Evolutionary conservation across 2,113 vertebrate species (phyloP), one percentile per base, ranked within the genome.

Genomic region (Cathartes aura): DNA sequence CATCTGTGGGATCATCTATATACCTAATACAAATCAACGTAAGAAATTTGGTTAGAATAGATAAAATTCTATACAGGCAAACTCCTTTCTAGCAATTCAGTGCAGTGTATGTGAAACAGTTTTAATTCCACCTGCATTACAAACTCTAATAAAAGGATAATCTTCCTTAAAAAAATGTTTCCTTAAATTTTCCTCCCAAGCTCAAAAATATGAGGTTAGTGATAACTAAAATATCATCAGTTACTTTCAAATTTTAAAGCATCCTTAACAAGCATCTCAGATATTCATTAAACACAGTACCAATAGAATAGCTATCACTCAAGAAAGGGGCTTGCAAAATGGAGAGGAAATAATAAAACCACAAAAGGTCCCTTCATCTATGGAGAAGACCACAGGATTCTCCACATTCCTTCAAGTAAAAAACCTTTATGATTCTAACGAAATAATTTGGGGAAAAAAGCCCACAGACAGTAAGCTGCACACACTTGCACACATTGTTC

Each of bases 381-480:
- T 18, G 26, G 22, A 48, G 43, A 81, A 22, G 68, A 7, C 45
- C 55, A 66, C 6, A 60, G 59, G 32, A 74, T 73, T 84, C 64
- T 93, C 27, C 55, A 48, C 27, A 58, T 70, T 73, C 27, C 36
- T 89, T 74, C 42, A 58, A 52, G 29, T n/a, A 59, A 72, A n/a
- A 72, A 81, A 63, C 6, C 14, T 79, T 76, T 62, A 68, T 40
- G 8, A 78, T 60, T 79, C 47, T 64, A 84, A 47, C 9, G 48
- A 87, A 53, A 62, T 53, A 66, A 52, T 58, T 11, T 36, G 1
- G 6, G 15, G 10, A 2, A 3, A 78, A 75, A 36, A 60, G 10
- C 34, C 22, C 53, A 50, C 5, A 34, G 48, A 36, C 24, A n/a
- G 34, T 48, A 71, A 90, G 47, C 26, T 0, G 0, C n/a, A 74